These are phyloP conservation scores for Hippoglossus hippoglossus DNA, from an alignment of 2,797 vertebrate genomes.

Conservation along the genomic window DNA sequence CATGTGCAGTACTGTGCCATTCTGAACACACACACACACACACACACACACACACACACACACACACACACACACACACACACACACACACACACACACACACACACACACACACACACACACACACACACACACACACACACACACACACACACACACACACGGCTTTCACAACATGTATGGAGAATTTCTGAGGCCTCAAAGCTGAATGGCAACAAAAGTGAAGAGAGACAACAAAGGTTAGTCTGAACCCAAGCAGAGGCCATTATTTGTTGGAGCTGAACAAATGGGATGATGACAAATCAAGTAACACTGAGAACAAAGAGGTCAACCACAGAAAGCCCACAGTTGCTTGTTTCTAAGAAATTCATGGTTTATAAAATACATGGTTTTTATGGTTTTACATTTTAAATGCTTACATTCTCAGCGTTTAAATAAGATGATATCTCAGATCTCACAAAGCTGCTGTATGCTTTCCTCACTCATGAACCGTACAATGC, in stretches of 20 bases:
- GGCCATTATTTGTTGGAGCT: conserved; percentile 14
- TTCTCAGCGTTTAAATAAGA: background rate
- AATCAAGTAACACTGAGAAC: conserved; percentile 33
- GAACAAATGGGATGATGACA: conserved; percentile 41
- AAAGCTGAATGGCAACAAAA: conserved; percentile 46
- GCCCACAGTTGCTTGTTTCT: background rate
- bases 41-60: conserved; percentile 23
- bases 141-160: conserved; percentile 5
- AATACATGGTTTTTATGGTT: too few relatives aligned
- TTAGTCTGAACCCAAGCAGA: conserved; percentile 13
- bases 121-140: background rate
- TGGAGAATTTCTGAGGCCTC: conserved; percentile 53
- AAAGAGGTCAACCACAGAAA: conserved; percentile 46
- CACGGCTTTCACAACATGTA: conserved; percentile 44
- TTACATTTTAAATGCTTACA: background rate
- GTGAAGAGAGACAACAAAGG: conserved; percentile 54
- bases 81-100: background rate
- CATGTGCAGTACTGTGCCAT: conserved; percentile 38
- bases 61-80: conserved; percentile 28
- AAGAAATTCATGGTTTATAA: background rate
- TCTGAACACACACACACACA: conserved; percentile 27
- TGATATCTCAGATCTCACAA: conserved; percentile 5
- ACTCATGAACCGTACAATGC: conserved; percentile 14
- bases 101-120: conserved; percentile 7
- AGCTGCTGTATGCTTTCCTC: conserved; percentile 31